Conservation (phyloP, 1,140 invertebrate genomes). For the Leptonema lineaticorne region DNA sequence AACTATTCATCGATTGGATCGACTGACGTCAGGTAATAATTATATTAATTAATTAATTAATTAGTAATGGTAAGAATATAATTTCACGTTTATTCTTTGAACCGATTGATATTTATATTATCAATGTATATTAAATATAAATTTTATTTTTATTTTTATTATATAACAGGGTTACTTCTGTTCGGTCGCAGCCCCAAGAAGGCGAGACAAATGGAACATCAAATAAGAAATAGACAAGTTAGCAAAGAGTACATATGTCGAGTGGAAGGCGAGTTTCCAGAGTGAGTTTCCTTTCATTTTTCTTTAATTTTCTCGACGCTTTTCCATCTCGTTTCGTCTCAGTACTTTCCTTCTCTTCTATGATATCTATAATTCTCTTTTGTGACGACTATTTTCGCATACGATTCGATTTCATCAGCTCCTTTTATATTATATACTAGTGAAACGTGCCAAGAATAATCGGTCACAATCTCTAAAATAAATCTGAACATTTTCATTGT, state of each 20-base stretch:
- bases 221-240: constrained; percentile 88
- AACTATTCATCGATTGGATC: constrained; percentile 88
- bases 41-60: neutral
- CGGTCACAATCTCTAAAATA: neutral
- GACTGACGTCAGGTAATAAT: constrained; percentile 83
- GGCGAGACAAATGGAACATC: constrained; percentile 89
- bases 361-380: too few relatives aligned
- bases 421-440: too few relatives aligned
- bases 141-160: too few relatives aligned
- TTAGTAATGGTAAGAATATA: too few relatives aligned
- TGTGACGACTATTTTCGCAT: neutral
- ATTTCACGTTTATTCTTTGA: neutral
- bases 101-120: too few relatives aligned
- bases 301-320: neutral
- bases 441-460: neutral
- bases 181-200: constrained; percentile 92
- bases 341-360: neutral
- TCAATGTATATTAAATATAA: too few relatives aligned
- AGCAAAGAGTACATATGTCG: constrained; percentile 96
- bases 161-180: constrained; percentile 67
- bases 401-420: neutral
- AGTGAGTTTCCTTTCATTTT: constrained; percentile 66
- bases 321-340: neutral
- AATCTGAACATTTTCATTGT: neutral
- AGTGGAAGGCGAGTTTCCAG: constrained; percentile 95